Evolutionary conservation across 2,113 vertebrate species (phyloP).

Genomic region (Pyrgilauda ruficollis): DNA sequence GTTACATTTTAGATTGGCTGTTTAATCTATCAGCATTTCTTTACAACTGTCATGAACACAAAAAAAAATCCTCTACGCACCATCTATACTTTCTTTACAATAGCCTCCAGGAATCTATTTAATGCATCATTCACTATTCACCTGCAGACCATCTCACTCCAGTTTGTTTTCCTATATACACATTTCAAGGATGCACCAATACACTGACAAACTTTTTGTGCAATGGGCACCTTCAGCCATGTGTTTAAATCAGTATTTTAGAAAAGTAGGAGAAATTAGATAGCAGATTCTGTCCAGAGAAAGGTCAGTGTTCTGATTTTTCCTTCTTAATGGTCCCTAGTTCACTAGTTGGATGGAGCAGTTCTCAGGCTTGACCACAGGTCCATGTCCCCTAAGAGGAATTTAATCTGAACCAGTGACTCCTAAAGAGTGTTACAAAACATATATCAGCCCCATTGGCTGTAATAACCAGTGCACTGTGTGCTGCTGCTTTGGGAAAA

Average conservation of each 20-base stretch:
- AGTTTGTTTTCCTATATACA: not conserved
- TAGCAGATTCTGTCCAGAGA: not conserved
- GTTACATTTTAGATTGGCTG: not conserved
- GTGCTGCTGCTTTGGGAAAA: not conserved
- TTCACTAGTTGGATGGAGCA: not conserved
- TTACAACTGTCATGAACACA: not conserved
- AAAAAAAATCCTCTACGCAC: not conserved
- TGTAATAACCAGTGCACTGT: not conserved
- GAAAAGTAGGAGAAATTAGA: not conserved
- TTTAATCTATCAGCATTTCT: not conserved
- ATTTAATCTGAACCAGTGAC: not conserved
- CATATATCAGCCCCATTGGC: not conserved
- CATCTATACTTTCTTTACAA: not conserved
- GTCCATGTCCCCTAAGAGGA: not conserved
- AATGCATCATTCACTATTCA: not conserved
- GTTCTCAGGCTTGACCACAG: not conserved
- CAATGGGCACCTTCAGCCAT: not conserved
- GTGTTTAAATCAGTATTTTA: not conserved
- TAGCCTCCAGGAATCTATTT: not conserved
- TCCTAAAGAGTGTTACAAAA: not conserved
- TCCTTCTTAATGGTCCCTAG: not conserved
- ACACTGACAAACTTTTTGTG: not conserved
- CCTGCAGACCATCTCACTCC: not conserved
- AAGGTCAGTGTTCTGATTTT: not conserved
- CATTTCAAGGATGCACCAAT: not conserved